phyloP scores from a whole-genome alignment of 92 coral and sea anemone species.

The Virgularia gustaviana region DNA sequence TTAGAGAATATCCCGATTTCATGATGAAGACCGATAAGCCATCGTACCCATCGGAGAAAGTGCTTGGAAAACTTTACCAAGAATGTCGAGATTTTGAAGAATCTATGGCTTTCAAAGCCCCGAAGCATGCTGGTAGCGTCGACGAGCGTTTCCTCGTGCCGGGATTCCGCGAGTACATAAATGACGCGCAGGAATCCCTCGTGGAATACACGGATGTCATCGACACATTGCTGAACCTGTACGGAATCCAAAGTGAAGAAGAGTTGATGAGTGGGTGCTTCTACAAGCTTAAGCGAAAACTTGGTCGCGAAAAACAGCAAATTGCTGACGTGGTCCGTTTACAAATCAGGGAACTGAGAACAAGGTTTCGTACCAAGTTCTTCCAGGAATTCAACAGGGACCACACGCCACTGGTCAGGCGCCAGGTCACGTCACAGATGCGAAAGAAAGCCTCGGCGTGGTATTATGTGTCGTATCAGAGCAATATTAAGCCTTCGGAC shows the following conservation, averaged over 20 bases:
- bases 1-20: slow-evolving; percentile 89
- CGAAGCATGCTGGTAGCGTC: slow-evolving; percentile 42
- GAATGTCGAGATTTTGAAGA: slow-evolving; percentile 77
- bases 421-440: slow-evolving; percentile 55
- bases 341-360: slow-evolving; percentile 63
- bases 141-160: slow-evolving; percentile 70
- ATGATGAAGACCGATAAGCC: slow-evolving; percentile 93
- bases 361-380: slow-evolving; percentile 62
- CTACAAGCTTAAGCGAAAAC: slow-evolving; percentile 63
- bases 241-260: slow-evolving; percentile 79
- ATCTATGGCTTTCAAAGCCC: slow-evolving; percentile 66
- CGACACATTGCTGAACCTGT: slow-evolving; percentile 70
- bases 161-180: slow-evolving; percentile 60
- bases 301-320: slow-evolving; percentile 46
- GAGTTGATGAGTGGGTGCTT: slow-evolving; percentile 89
- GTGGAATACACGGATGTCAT: slow-evolving; percentile 25
- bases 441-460: slow-evolving; percentile 86
- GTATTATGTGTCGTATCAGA: slow-evolving; percentile 69
- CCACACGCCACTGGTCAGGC: slow-evolving; percentile 55
- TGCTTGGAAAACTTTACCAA: slow-evolving; percentile 85
- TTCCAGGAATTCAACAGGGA: slow-evolving; percentile 78
- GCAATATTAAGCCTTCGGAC: neutral
- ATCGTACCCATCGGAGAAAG: slow-evolving; percentile 65
- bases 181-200: slow-evolving; percentile 59
- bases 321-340: slow-evolving; percentile 88